Evolutionary conservation across 2,888 invertebrate genomes (phyloP).

Genomic region (Cabera pusaria): DNA sequence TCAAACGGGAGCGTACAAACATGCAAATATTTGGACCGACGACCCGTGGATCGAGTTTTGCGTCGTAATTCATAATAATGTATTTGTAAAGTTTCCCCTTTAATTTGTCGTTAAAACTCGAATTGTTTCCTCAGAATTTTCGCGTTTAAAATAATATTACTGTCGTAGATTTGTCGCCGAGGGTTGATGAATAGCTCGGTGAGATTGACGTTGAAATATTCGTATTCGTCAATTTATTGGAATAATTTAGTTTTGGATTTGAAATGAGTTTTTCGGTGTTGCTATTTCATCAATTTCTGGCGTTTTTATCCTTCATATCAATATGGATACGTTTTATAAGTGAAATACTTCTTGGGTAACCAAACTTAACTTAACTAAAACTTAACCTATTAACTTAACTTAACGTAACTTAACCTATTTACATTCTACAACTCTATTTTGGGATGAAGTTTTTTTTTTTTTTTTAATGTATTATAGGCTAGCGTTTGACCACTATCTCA

Average conservation of each 20-base stretch:
- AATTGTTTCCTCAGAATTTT: constrained; percentile 36
- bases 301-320: too few relatives aligned
- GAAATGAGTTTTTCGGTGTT: constrained; percentile 7
- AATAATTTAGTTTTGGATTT: constrained; percentile 5
- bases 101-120: constrained; percentile 44
- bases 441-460: too few relatives aligned
- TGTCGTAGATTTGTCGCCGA: constrained; percentile 26
- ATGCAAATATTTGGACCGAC: constrained; percentile 49
- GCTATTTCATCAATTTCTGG: neutral
- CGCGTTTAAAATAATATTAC: constrained; percentile 45
- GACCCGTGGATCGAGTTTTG: constrained; percentile 46
- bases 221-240: constrained; percentile 3
- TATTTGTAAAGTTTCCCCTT: constrained; percentile 53
- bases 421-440: too few relatives aligned
- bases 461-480: too few relatives aligned
- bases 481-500: too few relatives aligned
- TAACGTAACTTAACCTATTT: too few relatives aligned
- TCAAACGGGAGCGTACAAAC: constrained; percentile 40
- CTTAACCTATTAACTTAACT: too few relatives aligned
- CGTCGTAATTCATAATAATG: constrained; percentile 53
- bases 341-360: too few relatives aligned
- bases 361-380: too few relatives aligned
- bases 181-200: constrained; percentile 21
- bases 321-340: too few relatives aligned
- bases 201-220: constrained; percentile 11